Evolutionary conservation across 2,113 vertebrate genomes (phyloP).

Genomic region (Apodemus sylvaticus): DNA sequence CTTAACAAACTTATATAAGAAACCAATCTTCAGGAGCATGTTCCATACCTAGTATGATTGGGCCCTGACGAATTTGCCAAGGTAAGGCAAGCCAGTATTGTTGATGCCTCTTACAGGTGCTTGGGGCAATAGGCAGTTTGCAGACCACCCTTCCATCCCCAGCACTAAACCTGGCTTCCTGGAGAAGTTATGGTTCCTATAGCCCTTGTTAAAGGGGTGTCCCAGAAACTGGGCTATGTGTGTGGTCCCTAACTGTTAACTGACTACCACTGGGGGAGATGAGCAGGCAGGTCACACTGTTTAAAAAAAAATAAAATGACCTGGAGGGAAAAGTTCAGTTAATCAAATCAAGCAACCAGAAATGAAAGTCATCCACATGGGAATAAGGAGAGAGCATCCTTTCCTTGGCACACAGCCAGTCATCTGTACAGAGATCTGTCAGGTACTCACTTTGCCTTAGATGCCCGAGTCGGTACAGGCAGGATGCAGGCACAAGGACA

Average conservation of each 20-base stretch:
- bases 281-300: background rate
- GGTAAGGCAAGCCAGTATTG: background rate
- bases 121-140: background rate
- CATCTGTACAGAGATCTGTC: background rate
- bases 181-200: background rate
- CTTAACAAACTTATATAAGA: constrained; percentile 24
- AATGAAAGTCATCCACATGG: background rate
- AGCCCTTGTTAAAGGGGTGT: background rate
- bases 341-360: background rate
- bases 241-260: background rate
- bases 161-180: background rate
- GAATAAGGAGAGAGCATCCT: background rate
- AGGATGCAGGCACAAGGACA: background rate
- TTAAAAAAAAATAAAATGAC: constrained; percentile 39
- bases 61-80: background rate
- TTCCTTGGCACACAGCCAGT: background rate
- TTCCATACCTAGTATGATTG: background rate
- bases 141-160: background rate
- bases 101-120: background rate
- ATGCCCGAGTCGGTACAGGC: background rate
- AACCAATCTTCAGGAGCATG: background rate
- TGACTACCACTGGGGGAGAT: background rate
- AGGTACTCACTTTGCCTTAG: constrained; percentile 18
- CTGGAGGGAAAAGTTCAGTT: background rate
- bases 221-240: background rate